Percentiles rank a stretch among this genome's conserved stretches.
Conservation (phyloP, 1,140 invertebrate species). For the Zaprionus vittiger region DNA sequence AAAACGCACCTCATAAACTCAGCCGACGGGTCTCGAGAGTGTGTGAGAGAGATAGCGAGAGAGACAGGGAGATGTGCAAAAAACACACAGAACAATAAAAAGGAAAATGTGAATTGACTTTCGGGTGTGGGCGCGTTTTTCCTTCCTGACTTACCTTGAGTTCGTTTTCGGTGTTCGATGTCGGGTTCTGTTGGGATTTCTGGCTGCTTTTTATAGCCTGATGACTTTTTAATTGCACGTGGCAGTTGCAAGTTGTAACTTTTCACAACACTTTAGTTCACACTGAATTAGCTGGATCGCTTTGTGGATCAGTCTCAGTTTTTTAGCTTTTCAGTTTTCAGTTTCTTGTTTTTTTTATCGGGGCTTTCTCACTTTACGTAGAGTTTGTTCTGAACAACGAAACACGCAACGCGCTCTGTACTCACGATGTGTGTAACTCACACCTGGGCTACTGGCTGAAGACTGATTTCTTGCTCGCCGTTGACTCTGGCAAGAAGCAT, state of each 20-base stretch:
- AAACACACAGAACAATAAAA: slow-evolving; percentile 9
- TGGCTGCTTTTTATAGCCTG: slow-evolving; percentile 45
- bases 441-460: slow-evolving; percentile 81
- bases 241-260: slow-evolving; percentile 36
- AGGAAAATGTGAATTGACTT: slow-evolving; percentile 76
- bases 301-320: slow-evolving; percentile 39
- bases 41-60: slow-evolving; percentile 10
- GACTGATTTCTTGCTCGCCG: slow-evolving; percentile 77
- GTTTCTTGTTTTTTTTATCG: slow-evolving; percentile 16
- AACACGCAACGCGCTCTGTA: slow-evolving; percentile 52
- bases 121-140: slow-evolving; percentile 40
- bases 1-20: slow-evolving; percentile 70
- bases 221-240: slow-evolving; percentile 71
- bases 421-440: slow-evolving; percentile 73
- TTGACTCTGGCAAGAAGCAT: slow-evolving; percentile 78
- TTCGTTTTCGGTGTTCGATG: neutral
- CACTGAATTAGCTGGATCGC: slow-evolving; percentile 25
- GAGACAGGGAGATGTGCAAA: slow-evolving; percentile 3
- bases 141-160: slow-evolving; percentile 62
- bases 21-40: slow-evolving; percentile 56
- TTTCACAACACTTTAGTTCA: slow-evolving; percentile 38
- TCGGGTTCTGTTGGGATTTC: slow-evolving; percentile 42
- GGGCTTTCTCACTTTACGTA: slow-evolving; percentile 35
- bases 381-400: slow-evolving; percentile 8
- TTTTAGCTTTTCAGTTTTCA: neutral